Base-by-base conservation (phyloP, 2,888 invertebrate species). In the Caenorhabditis sp. region DNA sequence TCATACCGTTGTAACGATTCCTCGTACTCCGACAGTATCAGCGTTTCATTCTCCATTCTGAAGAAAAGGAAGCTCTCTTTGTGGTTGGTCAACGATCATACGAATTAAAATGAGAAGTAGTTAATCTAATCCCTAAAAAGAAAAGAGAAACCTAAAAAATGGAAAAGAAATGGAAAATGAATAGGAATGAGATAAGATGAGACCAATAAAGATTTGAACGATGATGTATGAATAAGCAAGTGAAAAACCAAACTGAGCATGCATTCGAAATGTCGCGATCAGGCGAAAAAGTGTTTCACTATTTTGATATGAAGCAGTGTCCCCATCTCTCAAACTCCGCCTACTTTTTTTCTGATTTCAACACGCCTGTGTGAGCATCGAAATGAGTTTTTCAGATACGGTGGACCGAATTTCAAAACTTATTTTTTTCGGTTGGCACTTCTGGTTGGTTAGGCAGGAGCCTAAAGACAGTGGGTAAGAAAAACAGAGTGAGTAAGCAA, bases 141-240 rank as follows among this genome's bases (percentile, higher is more conserved):
- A 54, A 28, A 54, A 56, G 38, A 38, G 44, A 28, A 44, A 64
- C 19, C 19, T 61, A 41, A 58, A 16, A 56, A 56, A 41, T 51
- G 35, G 1, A 47, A 31, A 41, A 49, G 16, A 63, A 41, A 12
- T 6, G n/a, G 51, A 49, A 73, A 63, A 12, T 12, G 31, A 31
- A 59, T 44, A 19, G 38, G 28, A 68, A 56, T 54, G 63, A 47
- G 56, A 56, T 14, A 49, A 44, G 59, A 70, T 54, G 69, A 61
- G 77, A 77, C 69, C 69, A 69, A 51, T 63, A 54, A 49, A 66
- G 75, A 75, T 75, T 74, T 66, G 69, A 69, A 69, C 69, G 77
- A 69, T 77, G 69, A 70, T 77, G 69, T 77, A 77, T 77, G 77
- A 77, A 77, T 77, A 70, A 61, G 61, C 59, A 38, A 69, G 22